Conservation (phyloP, 2,113 vertebrate species). For the Hippocampus barbouri region DNA sequence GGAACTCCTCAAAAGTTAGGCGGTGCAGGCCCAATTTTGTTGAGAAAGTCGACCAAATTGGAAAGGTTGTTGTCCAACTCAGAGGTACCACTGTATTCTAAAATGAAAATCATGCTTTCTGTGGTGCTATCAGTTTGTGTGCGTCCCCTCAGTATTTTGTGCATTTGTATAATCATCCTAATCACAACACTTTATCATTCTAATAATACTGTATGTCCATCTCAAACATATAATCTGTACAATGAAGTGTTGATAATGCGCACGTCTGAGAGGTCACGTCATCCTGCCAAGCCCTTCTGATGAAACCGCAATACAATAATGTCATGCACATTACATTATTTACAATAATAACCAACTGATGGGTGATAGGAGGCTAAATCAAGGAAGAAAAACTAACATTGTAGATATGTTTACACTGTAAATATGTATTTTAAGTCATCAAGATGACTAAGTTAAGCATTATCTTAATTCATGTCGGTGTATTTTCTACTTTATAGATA, state of each 20-base stretch:
- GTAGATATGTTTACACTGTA: not conserved
- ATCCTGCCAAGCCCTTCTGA: constrained; percentile 57
- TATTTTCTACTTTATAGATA: not conserved
- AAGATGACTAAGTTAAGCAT: constrained; percentile 1
- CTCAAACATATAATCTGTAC: constrained; percentile 61
- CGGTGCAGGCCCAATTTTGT: not conserved
- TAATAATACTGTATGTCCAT: constrained; percentile 34
- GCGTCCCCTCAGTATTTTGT: constrained; percentile 10
- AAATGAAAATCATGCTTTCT: constrained; percentile 56
- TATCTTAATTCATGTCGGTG: not conserved
- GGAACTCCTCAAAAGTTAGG: not conserved
- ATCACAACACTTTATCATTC: constrained; percentile 2
- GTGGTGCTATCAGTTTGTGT: constrained; percentile 30
- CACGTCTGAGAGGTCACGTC: constrained; percentile 41
- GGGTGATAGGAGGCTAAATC: not conserved
- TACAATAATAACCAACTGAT: constrained; percentile 36
- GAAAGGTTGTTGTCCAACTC: constrained; percentile 17
- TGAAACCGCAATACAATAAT: constrained; percentile 46
- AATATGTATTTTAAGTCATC: not conserved
- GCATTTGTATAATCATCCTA: constrained; percentile 40
- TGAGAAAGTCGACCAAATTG: constrained; percentile 36
- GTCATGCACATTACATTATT: constrained; percentile 55
- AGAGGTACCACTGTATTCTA: constrained; percentile 12
- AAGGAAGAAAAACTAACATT: not conserved
- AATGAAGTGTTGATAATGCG: constrained; percentile 38